phyloP scores from a whole-genome alignment of 2,797 vertebrate species.

The Alosa sapidissima region DNA sequence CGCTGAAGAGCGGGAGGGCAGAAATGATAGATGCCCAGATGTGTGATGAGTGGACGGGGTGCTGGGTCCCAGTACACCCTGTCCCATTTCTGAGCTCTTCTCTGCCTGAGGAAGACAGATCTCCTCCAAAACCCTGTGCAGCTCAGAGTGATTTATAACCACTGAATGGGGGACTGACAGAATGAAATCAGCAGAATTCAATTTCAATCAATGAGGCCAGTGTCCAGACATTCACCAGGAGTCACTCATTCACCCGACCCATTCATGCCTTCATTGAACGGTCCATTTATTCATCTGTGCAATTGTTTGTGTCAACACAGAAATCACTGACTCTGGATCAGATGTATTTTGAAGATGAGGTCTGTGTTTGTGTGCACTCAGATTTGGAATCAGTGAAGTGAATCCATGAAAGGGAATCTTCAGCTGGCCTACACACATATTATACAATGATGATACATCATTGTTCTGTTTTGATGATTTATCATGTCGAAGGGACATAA shows the following conservation, averaged over 20 bases:
- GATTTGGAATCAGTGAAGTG: not conserved
- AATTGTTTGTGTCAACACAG: not conserved
- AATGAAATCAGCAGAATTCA: slow-evolving; percentile 2
- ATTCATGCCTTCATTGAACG: not conserved
- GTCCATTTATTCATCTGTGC: not conserved
- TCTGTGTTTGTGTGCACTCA: not conserved
- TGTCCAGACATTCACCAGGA: not conserved
- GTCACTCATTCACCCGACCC: not conserved
- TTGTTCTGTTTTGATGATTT: too few relatives aligned
- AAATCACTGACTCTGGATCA: not conserved
- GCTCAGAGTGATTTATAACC: slow-evolving; percentile 11
- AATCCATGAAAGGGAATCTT: not conserved
- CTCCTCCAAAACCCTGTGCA: not conserved
- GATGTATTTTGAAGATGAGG: not conserved
- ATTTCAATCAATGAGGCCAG: not conserved
- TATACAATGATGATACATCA: not conserved
- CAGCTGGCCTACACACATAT: not conserved
- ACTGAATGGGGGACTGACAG: not conserved
- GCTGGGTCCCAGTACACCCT: not conserved
- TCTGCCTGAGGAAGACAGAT: not conserved
- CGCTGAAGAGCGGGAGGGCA: not conserved
- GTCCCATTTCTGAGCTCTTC: not conserved
- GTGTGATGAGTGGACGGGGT: not conserved
- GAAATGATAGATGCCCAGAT: not conserved
- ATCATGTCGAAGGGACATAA: too few relatives aligned